phyloP scores from a whole-genome alignment of 92 coral and sea anemone species.

The Epizoanthus illoricatus region DNA sequence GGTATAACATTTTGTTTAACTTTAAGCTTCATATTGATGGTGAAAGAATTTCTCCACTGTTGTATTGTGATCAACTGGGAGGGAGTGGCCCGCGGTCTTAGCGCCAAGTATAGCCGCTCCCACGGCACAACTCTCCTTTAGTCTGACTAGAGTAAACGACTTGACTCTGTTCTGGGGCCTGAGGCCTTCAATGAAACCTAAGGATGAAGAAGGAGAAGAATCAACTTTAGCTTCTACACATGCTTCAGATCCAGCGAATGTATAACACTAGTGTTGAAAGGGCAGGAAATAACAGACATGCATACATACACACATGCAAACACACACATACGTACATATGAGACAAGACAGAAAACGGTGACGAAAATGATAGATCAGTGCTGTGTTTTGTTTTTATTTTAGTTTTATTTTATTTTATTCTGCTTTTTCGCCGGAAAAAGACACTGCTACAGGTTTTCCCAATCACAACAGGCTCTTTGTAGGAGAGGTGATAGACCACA shows the following conservation, averaged over 20 bases:
- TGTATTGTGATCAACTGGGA: constrained; percentile 79
- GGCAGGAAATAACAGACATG: background rate
- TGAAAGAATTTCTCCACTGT: constrained; percentile 70
- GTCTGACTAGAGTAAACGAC: constrained; percentile 63
- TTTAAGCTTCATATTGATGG: constrained; percentile 29
- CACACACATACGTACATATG: too few species aligned
- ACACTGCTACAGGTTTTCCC: too few species aligned
- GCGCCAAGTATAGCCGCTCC: constrained; percentile 98
- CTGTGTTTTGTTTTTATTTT: too few species aligned
- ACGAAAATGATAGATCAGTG: too few species aligned
- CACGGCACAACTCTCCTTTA: constrained; percentile 78
- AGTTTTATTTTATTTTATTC: too few species aligned
- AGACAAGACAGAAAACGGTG: too few species aligned
- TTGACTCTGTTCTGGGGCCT: constrained; percentile 51
- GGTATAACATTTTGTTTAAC: background rate
- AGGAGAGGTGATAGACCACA: too few species aligned
- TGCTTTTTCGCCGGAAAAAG: too few species aligned
- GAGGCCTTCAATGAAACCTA: constrained; percentile 84
- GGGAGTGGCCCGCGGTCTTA: constrained; percentile 57
- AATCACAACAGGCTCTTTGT: too few species aligned
- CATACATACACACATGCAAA: background rate
- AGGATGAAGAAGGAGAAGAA: constrained; percentile 6
- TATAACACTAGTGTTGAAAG: background rate
- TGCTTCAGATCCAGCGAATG: too few species aligned
- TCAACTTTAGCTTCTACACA: background rate